Evolutionary conservation across 2,797 vertebrate species (phyloP).

Genomic region (Alca torda): DNA sequence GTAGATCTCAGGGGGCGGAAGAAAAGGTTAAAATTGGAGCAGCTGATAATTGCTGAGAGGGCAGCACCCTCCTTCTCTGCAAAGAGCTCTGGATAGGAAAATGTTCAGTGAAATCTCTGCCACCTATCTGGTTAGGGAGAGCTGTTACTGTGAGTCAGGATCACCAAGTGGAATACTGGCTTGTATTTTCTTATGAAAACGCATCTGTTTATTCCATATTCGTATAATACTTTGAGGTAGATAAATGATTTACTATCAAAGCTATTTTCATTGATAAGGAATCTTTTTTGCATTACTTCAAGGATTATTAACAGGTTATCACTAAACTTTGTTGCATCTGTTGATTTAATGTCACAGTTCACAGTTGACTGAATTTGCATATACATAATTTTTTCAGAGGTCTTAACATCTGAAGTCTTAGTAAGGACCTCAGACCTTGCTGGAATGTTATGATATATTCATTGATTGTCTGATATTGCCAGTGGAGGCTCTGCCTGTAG

Average conservation of each 20-base stretch:
- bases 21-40: not conserved
- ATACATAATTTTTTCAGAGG: rapidly evolving
- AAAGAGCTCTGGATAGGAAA: not conserved
- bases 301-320: not conserved
- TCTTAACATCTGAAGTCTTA: not conserved
- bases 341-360: not conserved
- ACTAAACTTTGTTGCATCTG: not conserved
- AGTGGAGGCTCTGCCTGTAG: not conserved
- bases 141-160: not conserved
- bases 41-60: not conserved
- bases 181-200: not conserved
- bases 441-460: not conserved
- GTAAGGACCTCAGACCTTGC: not conserved
- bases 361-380: not conserved
- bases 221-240: not conserved
- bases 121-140: not conserved
- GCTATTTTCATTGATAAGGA: not conserved
- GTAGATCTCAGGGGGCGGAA: not conserved
- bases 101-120: not conserved
- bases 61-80: not conserved
- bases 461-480: not conserved
- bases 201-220: not conserved
- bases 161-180: not conserved
- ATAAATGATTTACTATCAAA: not conserved
- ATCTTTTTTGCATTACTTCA: not conserved